These are phyloP conservation scores for Empis livida DNA, from an alignment of 2,888 invertebrate genomes.

Conservation along the genomic window DNA sequence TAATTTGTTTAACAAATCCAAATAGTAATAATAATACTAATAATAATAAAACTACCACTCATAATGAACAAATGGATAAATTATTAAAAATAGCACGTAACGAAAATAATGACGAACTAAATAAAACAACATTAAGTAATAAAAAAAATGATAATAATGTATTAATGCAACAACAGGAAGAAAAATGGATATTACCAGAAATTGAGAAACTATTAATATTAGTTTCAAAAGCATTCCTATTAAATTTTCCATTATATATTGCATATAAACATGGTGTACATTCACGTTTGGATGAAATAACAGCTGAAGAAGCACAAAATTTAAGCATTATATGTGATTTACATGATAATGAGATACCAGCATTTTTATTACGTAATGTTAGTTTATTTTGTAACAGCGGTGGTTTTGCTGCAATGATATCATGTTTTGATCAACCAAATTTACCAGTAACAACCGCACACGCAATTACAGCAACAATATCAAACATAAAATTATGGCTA, in stretches of 20 bases:
- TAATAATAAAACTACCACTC: conserved; percentile 9
- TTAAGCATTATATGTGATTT: conserved; percentile 61
- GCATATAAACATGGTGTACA: conserved; percentile 76
- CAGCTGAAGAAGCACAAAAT: conserved; percentile 62
- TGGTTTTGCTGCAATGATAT: conserved; percentile 75
- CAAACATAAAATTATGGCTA: conserved; percentile 86
- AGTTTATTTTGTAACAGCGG: conserved; percentile 85
- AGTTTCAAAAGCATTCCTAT: conserved; percentile 74
- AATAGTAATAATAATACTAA: conserved; percentile 7
- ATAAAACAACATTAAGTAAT: neutral
- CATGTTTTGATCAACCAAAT: conserved; percentile 69
- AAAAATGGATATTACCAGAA: conserved; percentile 65
- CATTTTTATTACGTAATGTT: conserved; percentile 82
- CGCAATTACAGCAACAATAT: conserved; percentile 81
- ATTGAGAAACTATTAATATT: conserved; percentile 79
- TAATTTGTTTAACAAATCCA: conserved; percentile 7
- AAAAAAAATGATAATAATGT: conserved; percentile 8
- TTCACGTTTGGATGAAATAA: conserved; percentile 66
- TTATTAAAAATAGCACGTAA: neutral
- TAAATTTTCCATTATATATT: conserved; percentile 81
- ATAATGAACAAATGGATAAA: conserved; percentile 3
- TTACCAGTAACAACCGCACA: conserved; percentile 82
- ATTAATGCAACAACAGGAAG: conserved; percentile 17
- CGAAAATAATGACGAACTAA: conserved; percentile 19
- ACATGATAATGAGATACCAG: conserved; percentile 86